Conservation (phyloP, 2,113 vertebrate species). For the Xiphias gladius region DNA sequence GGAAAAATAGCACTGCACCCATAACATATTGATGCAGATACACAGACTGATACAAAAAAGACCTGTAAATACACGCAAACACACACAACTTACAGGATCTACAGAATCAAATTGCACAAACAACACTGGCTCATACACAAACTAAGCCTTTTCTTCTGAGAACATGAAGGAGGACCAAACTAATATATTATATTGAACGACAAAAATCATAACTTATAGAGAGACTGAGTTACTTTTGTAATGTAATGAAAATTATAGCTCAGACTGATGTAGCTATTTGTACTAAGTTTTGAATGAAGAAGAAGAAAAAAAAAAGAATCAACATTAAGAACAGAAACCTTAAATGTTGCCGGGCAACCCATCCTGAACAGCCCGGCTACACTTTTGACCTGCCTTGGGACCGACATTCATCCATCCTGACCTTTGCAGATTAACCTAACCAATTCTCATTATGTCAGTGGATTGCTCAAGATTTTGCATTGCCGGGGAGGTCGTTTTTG, state of each 20-base stretch:
- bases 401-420: conserved; percentile 11
- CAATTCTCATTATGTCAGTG: background rate
- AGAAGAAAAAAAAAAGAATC: conserved; percentile 35
- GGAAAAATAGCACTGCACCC: conserved; percentile 41
- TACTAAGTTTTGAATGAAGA: conserved; percentile 75
- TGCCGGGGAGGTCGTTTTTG: conserved; percentile 6
- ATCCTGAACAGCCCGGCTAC: conserved; percentile 48
- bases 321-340: conserved; percentile 63
- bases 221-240: conserved; percentile 76
- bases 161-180: conserved; percentile 75
- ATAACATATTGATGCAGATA: conserved; percentile 40
- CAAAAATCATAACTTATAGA: conserved; percentile 65
- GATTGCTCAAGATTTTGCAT: conserved; percentile 2
- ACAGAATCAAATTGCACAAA: conserved; percentile 19
- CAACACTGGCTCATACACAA: conserved; percentile 59
- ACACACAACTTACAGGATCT: conserved; percentile 46
- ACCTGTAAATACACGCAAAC: conserved; percentile 77
- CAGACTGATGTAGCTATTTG: conserved; percentile 81
- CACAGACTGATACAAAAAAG: conserved; percentile 35
- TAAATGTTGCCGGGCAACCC: conserved; percentile 67
- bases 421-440: conserved; percentile 24
- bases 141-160: conserved; percentile 70
- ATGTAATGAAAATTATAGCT: conserved; percentile 77
- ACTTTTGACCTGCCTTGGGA: conserved; percentile 53
- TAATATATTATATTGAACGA: conserved; percentile 71